Conservation (phyloP, 1,140 invertebrate species). For the Anthonomus grandis region DNA sequence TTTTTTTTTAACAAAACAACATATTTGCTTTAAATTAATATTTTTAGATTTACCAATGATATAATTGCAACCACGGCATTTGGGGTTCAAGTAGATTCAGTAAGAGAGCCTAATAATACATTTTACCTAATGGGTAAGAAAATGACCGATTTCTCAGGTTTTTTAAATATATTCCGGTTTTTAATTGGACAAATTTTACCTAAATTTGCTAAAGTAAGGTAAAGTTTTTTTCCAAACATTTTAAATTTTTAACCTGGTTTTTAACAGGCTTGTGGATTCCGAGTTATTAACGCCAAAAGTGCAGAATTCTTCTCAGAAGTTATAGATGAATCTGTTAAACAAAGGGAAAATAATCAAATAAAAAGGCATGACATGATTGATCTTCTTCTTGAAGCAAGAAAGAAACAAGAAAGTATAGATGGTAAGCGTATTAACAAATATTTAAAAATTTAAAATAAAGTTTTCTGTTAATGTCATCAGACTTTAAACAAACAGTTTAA, state of each 20-base stretch:
- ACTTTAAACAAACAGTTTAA: no score
- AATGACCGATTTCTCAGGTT: constrained; percentile 10
- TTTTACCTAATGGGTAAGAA: constrained; percentile 52
- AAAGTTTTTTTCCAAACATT: no score
- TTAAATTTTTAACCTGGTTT: not conserved
- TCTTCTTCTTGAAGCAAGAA: no score
- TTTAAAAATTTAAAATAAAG: no score
- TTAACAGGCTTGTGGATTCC: not conserved
- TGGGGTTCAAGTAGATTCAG: constrained; percentile 56
- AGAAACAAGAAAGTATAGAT: no score
- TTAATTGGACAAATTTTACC: constrained; percentile 5
- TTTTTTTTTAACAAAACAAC: no score
- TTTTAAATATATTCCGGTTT: not conserved
- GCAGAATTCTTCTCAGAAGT: no score
- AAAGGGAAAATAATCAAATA: no score
- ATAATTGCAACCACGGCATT: constrained; percentile 57
- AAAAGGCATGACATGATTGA: no score
- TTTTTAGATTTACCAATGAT: constrained; percentile 57
- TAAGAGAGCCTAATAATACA: constrained; percentile 51
- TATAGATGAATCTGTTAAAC: no score
- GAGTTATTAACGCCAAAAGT: not conserved
- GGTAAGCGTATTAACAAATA: not conserved
- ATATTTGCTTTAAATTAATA: constrained; percentile 55
- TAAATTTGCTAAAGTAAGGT: constrained; percentile 15
- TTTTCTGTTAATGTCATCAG: not conserved